Percentiles rank a stretch among this genome's conserved stretches.
These are phyloP conservation scores for Brienomyrus longianalis DNA, from an alignment of 2,113 vertebrate species.

Conservation along the genomic window DNA sequence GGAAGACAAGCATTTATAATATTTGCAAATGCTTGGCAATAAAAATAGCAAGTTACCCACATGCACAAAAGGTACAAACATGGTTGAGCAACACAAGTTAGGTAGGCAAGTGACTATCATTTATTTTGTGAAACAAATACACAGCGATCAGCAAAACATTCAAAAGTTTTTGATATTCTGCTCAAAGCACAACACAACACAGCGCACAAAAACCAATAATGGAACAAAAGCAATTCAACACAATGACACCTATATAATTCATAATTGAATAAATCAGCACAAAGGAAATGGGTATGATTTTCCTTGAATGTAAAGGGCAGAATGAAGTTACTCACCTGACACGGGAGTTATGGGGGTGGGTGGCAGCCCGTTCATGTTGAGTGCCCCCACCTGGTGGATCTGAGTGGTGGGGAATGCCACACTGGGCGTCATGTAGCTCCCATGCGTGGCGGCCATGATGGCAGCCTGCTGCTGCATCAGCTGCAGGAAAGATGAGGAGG, in stretches of 20 bases:
- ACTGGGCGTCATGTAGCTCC: constrained; percentile 72
- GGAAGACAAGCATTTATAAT: background rate
- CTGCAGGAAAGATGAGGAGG: constrained; percentile 40
- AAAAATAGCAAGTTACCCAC: background rate
- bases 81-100: background rate
- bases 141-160: background rate
- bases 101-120: background rate
- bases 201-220: background rate
- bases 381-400: constrained; percentile 77
- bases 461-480: constrained; percentile 84
- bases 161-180: no score
- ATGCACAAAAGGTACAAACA: background rate
- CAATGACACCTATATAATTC: background rate
- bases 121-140: background rate
- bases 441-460: constrained; percentile 71
- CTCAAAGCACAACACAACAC: background rate
- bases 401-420: constrained; percentile 74
- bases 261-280: background rate
- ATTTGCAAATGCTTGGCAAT: background rate
- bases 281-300: background rate
- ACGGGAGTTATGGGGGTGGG: constrained; percentile 62
- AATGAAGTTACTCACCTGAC: constrained; percentile 61
- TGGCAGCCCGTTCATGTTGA: constrained; percentile 74
- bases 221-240: background rate
- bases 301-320: background rate